A percentile compares a stretch with the other conserved stretches of the same genome.
These are phyloP conservation scores for Pteria penguin DNA, from an alignment of 2,888 invertebrate genomes.

Conservation along the genomic window DNA sequence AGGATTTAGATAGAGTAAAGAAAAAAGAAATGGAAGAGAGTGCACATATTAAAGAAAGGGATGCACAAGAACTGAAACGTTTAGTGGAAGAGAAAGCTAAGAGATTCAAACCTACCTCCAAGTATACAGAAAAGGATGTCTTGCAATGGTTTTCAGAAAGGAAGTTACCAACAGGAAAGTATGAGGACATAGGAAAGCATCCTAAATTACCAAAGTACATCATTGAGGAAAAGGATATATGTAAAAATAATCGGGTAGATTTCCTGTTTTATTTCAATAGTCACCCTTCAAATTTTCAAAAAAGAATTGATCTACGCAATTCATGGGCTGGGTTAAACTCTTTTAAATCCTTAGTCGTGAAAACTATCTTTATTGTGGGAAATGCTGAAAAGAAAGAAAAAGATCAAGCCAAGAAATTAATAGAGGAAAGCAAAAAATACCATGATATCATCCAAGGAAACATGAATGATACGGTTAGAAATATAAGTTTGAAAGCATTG, in stretches of 20 bases:
- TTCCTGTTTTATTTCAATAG: slow-evolving; percentile 36
- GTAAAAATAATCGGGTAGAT: slow-evolving; percentile 16
- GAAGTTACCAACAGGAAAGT: neutral
- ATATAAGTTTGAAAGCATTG: slow-evolving; percentile 35
- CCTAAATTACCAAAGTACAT: slow-evolving; percentile 2
- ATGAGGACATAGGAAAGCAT: neutral
- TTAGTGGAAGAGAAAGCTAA: slow-evolving; percentile 3
- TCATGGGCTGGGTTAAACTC: slow-evolving; percentile 25
- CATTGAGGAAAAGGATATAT: neutral
- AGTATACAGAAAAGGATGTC: neutral
- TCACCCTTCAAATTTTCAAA: slow-evolving; percentile 10
- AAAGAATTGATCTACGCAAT: slow-evolving; percentile 25
- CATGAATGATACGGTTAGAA: slow-evolving; percentile 27
- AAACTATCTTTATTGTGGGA: slow-evolving; percentile 37
- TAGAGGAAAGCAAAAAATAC: slow-evolving; percentile 27
- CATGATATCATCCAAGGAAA: slow-evolving; percentile 38
- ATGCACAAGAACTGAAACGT: neutral
- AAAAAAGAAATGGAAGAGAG: slow-evolving; percentile 17
- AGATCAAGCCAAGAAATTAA: slow-evolving; percentile 20
- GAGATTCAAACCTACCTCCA: neutral
- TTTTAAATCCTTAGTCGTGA: slow-evolving; percentile 29
- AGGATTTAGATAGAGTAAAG: neutral
- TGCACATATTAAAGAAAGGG: neutral
- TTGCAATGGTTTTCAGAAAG: slow-evolving; percentile 16
- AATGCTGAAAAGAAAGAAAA: neutral